These are phyloP conservation scores for Dysidea cf. avara DNA, from an alignment of 37 sponge, comb jelly and placozoan genomes.

Conservation along the genomic window DNA sequence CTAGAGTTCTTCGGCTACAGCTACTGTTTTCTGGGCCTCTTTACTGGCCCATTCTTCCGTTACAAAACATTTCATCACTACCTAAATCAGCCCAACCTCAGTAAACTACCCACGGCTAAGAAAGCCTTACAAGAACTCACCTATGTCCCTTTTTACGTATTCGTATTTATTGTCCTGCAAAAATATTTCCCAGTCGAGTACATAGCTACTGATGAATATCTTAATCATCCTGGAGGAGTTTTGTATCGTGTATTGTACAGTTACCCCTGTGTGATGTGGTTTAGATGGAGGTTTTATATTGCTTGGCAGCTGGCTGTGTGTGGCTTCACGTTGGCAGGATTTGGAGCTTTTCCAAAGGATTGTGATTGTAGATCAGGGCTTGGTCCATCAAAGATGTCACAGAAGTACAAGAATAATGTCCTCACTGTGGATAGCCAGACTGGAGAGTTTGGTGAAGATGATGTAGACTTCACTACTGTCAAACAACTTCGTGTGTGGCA, in stretches of 20 bases:
- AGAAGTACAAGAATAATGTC: not conserved
- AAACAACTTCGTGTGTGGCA: slow-evolving; percentile 42
- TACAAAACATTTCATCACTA: slow-evolving; percentile 18
- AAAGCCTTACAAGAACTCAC: slow-evolving; percentile 10
- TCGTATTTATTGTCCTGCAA: slow-evolving; percentile 12
- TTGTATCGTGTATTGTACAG: slow-evolving; percentile 35
- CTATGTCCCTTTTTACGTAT: slow-evolving; percentile 36
- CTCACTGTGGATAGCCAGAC: not conserved
- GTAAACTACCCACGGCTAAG: slow-evolving; percentile 1
- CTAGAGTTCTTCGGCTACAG: slow-evolving; percentile 43
- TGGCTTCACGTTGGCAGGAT: slow-evolving; percentile 24
- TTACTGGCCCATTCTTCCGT: slow-evolving; percentile 61
- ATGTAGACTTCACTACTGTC: slow-evolving; percentile 47
- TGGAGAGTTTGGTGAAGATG: not conserved
- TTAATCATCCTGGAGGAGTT: slow-evolving; percentile 30
- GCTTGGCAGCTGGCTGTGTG: slow-evolving; percentile 49
- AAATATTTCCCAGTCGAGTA: slow-evolving; percentile 44
- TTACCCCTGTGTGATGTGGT: slow-evolving; percentile 21
- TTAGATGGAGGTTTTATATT: slow-evolving; percentile 58
- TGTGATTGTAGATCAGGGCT: slow-evolving; percentile 23
- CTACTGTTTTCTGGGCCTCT: slow-evolving; percentile 60
- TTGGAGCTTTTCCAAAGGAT: slow-evolving; percentile 56
- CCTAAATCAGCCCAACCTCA: slow-evolving; percentile 13
- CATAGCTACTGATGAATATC: slow-evolving; percentile 24
- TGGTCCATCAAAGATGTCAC: slow-evolving; percentile 19